Conservation (phyloP, 2,888 invertebrate species). For the Globia sparganii region DNA sequence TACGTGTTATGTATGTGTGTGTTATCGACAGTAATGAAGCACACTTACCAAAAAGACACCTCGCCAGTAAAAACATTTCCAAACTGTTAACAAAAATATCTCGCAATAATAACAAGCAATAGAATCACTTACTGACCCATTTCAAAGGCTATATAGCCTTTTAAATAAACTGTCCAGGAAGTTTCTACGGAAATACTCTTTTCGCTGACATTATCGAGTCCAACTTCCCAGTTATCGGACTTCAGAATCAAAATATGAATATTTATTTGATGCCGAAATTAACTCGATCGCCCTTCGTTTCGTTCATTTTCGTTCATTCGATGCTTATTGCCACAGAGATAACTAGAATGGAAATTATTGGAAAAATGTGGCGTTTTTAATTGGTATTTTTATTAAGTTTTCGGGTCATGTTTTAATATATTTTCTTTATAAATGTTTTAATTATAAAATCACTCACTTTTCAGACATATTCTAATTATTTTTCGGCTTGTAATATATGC, state of each 20-base stretch:
- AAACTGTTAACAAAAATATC: slow-evolving; percentile 9
- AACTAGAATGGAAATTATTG: slow-evolving; percentile 55
- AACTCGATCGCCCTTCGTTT: slow-evolving; percentile 60
- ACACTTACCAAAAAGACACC: neutral
- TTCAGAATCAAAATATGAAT: slow-evolving; percentile 68
- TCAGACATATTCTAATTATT: neutral
- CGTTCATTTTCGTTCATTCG: slow-evolving; percentile 58
- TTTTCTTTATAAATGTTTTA: neutral
- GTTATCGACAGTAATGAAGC: neutral
- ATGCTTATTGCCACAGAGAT: slow-evolving; percentile 60
- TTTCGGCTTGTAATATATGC: neutral
- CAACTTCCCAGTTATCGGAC: slow-evolving; percentile 64
- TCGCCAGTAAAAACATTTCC: neutral
- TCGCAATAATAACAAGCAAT: slow-evolving; percentile 7
- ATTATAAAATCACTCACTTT: neutral
- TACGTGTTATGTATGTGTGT: neutral
- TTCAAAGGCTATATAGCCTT: slow-evolving; percentile 35
- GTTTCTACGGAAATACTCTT: slow-evolving; percentile 66
- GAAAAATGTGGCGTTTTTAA: slow-evolving; percentile 45
- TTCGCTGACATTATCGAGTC: slow-evolving; percentile 67
- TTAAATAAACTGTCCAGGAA: slow-evolving; percentile 60
- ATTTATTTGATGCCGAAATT: slow-evolving; percentile 65
- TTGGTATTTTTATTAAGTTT: slow-evolving; percentile 44
- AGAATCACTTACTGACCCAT: slow-evolving; percentile 30
- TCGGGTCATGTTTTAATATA: neutral